These are phyloP conservation scores for Sminthurides bifidus DNA, from an alignment of 1,140 invertebrate species.

Conservation along the genomic window DNA sequence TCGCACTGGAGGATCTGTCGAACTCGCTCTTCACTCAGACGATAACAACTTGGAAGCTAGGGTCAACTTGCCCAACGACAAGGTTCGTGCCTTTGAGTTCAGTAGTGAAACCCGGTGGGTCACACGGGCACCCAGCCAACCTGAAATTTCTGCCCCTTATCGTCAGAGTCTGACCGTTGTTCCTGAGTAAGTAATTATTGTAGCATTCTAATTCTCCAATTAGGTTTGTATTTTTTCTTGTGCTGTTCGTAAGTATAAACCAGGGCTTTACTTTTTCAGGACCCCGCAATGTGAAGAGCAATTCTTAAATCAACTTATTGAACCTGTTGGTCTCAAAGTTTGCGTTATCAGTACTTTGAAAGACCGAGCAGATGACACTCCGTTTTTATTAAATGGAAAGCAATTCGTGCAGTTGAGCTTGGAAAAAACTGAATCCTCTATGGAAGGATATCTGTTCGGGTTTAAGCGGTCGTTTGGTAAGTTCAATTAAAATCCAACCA, in stretches of 20 bases:
- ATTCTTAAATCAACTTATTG: not conserved
- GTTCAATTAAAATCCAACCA: too few relatives aligned
- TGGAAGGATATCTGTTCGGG: constrained; percentile 49
- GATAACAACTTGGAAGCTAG: constrained; percentile 55
- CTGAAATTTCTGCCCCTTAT: constrained; percentile 34
- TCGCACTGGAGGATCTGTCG: constrained; percentile 62
- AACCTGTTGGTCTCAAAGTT: not conserved
- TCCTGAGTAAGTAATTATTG: not conserved
- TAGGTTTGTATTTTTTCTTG: too few relatives aligned
- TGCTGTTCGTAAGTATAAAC: not conserved
- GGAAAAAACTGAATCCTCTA: constrained; percentile 50
- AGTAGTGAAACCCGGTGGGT: constrained; percentile 23
- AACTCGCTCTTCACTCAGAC: constrained; percentile 50
- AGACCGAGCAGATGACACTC: not conserved
- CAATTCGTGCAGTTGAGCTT: constrained; percentile 29
- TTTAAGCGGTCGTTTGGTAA: too few relatives aligned
- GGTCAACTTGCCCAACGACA: constrained; percentile 60
- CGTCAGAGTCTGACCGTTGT: not conserved
- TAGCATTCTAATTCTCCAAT: too few relatives aligned
- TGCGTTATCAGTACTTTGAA: not conserved
- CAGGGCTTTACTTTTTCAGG: not conserved
- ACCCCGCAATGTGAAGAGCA: not conserved
- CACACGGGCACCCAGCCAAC: constrained; percentile 4
- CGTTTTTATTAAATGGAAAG: not conserved
- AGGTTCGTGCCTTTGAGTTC: constrained; percentile 57